phyloP scores from a whole-genome alignment of 2,888 invertebrate genomes.

The Schizaphis graminum region DNA sequence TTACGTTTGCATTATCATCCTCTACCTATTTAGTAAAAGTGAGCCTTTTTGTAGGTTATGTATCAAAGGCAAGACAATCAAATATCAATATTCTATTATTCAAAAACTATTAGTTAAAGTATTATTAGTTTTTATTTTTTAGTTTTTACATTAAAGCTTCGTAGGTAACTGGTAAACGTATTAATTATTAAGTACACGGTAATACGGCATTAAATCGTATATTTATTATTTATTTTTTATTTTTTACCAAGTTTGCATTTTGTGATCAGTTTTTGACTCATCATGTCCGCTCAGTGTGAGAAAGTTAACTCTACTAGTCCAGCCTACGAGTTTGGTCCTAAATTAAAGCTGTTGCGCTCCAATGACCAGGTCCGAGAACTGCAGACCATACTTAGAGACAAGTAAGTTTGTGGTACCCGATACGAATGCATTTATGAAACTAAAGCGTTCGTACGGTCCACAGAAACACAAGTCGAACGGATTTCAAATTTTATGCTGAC shows the following conservation, averaged over 20 bases:
- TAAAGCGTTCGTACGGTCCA: constrained; percentile 69
- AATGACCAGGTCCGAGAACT: constrained; percentile 87
- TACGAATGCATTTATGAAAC: constrained; percentile 26
- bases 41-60: constrained; percentile 17
- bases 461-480: constrained; percentile 92
- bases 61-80: background rate
- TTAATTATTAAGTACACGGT: background rate
- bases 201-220: background rate
- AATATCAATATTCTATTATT: background rate
- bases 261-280: background rate
- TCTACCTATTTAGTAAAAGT: too few relatives aligned
- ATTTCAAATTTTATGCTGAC: constrained; percentile 99
- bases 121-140: background rate
- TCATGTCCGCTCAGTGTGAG: constrained; percentile 60
- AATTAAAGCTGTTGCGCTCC: constrained; percentile 79
- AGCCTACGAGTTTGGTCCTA: constrained; percentile 69
- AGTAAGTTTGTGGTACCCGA: constrained; percentile 74
- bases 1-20: background rate
- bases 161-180: background rate
- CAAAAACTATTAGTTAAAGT: background rate
- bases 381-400: constrained; percentile 89
- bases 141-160: background rate
- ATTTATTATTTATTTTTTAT: background rate
- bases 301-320: constrained; percentile 58
- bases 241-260: background rate